phyloP scores from a whole-genome alignment of 2,113 vertebrate species.

The Acanthisitta chloris region DNA sequence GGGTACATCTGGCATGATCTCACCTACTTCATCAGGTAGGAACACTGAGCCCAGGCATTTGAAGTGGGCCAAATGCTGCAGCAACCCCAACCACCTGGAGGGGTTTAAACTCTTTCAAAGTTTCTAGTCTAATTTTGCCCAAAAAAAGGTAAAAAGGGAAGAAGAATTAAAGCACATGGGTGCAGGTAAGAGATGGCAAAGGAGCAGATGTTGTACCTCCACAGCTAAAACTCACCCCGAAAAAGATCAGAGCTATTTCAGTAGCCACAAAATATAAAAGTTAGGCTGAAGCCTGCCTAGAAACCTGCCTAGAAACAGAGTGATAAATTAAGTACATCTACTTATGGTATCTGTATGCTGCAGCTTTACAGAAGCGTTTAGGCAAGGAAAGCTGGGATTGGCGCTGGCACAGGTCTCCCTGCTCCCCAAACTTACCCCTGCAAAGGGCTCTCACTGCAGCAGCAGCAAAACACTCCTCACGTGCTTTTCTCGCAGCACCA shows the following conservation, averaged over 20 bases:
- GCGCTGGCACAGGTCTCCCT: background rate
- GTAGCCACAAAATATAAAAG: background rate
- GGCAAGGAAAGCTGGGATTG: background rate
- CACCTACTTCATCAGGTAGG: accelerated
- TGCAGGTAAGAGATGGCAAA: background rate
- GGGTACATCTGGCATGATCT: background rate
- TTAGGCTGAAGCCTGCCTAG: conserved; percentile 42
- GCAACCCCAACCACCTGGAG: background rate
- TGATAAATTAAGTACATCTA: conserved; percentile 35
- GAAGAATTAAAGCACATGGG: background rate
- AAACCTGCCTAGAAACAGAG: conserved; percentile 52
- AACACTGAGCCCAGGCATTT: accelerated
- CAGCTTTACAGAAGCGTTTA: background rate
- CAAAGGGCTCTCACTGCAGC: background rate
- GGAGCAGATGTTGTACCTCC: background rate
- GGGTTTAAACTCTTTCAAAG: background rate
- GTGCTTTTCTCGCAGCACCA: background rate
- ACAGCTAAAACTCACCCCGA: background rate
- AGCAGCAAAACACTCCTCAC: background rate
- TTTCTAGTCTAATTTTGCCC: background rate
- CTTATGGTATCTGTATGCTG: background rate
- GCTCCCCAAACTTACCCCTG: background rate
- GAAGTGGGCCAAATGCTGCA: background rate
- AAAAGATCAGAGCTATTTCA: conserved; percentile 30
- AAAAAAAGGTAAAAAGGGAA: background rate